Percentiles rank a stretch among this genome's conserved stretches.
These are phyloP conservation scores for Melanotus villosus DNA, from an alignment of 2,888 invertebrate species.

Conservation along the genomic window DNA sequence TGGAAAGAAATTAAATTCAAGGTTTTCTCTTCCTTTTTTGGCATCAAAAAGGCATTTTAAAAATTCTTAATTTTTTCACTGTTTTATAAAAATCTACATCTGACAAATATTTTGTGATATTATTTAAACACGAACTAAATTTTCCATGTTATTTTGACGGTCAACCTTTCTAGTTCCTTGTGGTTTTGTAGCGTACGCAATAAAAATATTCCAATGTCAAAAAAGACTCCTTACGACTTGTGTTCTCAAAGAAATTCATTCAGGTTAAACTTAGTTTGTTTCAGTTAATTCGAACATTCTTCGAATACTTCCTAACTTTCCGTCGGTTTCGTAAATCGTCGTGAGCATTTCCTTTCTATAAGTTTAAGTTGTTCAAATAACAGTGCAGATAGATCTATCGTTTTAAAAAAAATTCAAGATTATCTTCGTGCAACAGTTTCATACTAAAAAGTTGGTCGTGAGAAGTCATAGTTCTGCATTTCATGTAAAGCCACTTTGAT, in stretches of 20 bases:
- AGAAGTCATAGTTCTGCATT: conserved; percentile 22
- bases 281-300: conserved; percentile 14
- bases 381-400: conserved; percentile 11
- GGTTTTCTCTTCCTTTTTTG: too few relatives aligned
- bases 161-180: too few relatives aligned
- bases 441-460: too few relatives aligned
- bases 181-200: too few relatives aligned
- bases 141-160: too few relatives aligned
- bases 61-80: too few relatives aligned
- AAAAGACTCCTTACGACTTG: neutral
- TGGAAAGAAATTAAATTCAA: too few relatives aligned
- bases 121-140: too few relatives aligned
- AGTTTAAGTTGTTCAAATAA: neutral
- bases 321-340: conserved; percentile 4
- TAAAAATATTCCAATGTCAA: neutral
- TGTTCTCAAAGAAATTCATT: conserved; percentile 5
- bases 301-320: conserved; percentile 18
- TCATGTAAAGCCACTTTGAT: neutral
- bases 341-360: conserved; percentile 4
- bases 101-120: too few relatives aligned
- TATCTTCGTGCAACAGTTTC: neutral
- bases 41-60: too few relatives aligned
- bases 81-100: too few relatives aligned
- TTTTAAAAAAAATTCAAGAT: neutral
- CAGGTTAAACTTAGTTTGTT: conserved; percentile 12